A percentile compares a stretch with the other conserved stretches of the same genome.
phyloP scores from a whole-genome alignment of 2,113 vertebrate species.

The Dicentrarchus labrax region DNA sequence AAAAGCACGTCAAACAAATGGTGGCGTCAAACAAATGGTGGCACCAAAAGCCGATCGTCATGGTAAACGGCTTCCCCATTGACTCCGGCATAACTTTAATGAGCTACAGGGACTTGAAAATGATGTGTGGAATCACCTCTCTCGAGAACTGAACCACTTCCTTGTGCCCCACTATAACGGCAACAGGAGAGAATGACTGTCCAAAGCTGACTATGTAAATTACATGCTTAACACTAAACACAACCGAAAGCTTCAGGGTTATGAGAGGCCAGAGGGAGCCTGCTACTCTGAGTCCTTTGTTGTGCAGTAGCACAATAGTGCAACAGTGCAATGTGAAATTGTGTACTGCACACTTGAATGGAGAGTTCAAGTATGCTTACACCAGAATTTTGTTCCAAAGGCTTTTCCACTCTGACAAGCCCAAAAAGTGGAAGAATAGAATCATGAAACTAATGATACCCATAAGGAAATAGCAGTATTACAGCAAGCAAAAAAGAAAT shows the following conservation, averaged over 20 bases:
- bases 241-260: background rate
- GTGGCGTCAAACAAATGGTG: background rate
- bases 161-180: background rate
- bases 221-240: background rate
- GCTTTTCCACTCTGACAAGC: conserved; percentile 2
- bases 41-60: background rate
- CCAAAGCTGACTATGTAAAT: conserved; percentile 3
- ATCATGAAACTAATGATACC: background rate
- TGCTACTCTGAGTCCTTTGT: background rate
- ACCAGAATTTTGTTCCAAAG: background rate
- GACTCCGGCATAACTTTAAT: background rate
- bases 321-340: background rate
- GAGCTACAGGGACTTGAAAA: background rate
- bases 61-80: background rate
- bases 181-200: background rate
- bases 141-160: conserved; percentile 3
- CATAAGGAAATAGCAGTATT: background rate
- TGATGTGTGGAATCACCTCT: background rate
- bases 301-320: background rate
- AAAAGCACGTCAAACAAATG: background rate
- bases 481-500: background rate
- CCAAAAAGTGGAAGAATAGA: background rate
- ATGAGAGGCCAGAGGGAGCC: background rate
- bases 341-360: conserved; percentile 5
- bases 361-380: conserved; percentile 18